Base-by-base conservation (phyloP, 2,888 invertebrate genomes). In the Nowickia ferox region DNA sequence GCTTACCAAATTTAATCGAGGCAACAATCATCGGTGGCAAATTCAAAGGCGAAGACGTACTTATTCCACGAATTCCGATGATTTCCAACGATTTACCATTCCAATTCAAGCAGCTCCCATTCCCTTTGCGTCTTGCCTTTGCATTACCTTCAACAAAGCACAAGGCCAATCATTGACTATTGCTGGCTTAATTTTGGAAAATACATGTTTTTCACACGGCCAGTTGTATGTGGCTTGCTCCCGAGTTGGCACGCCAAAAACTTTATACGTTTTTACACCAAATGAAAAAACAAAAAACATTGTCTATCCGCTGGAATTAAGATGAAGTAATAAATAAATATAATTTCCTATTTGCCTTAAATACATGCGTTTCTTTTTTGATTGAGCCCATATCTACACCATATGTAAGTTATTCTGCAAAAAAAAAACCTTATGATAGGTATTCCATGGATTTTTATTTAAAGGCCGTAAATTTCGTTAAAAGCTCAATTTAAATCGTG, bases 41-140 rank as follows among this genome's bases (percentile, higher is more conserved):
- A 79, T 85, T 59, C 79, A 87, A 87, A 87, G 78, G 87, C 22
- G 76, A 89, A 83, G 72, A 81, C 75, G 89, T 90, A 44, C 87
- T 89, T 9, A 87, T 91, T 65, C 90, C 90, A 86, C 87, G 89
- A 38, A 91, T 91, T 53, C 90, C 90, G 68, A 89, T 91, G 87
- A 91, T 92, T 77, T 89, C 69, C 55, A 55, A 55, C 55, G 55
- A 55, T 22, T 55, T 55, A 55, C 22, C 55, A 22, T 19, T 55
- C 53, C 53, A 55, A 19, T 19, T 55, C 53, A 55, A 55, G 53
- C 19, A 19, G 53, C 53, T 55, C 19, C 53, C 19, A 55, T 55
- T 55, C 53, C 53, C 53, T 55, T 55, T 19, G 17, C 22, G 53
- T 55, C 22, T 55, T 19, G 53, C 19, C 53, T 55, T 55, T 55